A percentile compares a stretch with the other conserved stretches of the same genome.
Evolutionary conservation across 2,113 vertebrate species (phyloP).

Genomic region (Ophiodon elongatus): DNA sequence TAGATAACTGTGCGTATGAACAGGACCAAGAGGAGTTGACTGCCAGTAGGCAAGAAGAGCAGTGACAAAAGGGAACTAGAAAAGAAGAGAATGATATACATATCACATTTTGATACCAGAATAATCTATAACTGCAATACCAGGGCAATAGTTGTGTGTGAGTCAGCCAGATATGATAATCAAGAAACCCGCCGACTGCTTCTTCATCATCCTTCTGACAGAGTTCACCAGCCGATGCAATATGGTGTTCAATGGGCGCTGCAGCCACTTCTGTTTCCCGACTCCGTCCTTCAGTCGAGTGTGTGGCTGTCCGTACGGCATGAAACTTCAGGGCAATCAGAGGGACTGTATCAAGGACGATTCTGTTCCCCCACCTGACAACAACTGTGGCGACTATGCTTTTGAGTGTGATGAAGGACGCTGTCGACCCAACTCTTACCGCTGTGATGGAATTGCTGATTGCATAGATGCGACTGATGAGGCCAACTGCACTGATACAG

Average conservation of each 20-base stretch:
- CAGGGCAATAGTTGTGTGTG: background rate
- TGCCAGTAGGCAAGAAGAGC: too few relatives aligned
- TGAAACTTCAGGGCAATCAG: conserved; percentile 78
- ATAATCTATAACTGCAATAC: background rate
- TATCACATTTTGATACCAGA: background rate
- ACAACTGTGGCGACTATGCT: conserved; percentile 66
- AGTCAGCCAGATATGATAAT: background rate
- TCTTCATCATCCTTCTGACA: conserved; percentile 22
- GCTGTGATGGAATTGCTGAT: conserved; percentile 77
- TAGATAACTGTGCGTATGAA: background rate
- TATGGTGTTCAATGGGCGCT: conserved; percentile 68
- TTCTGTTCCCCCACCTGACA: conserved; percentile 72
- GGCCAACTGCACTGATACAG: conserved; percentile 79
- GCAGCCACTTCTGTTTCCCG: conserved; percentile 85
- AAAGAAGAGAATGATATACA: background rate
- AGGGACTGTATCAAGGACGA: conserved; percentile 80
- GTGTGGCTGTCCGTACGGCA: conserved; percentile 81
- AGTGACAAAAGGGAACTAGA: background rate
- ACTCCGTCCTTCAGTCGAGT: conserved; percentile 65
- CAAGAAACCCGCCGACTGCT: background rate
- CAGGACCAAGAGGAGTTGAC: background rate
- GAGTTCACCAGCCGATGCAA: conserved; percentile 71
- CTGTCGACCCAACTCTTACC: conserved; percentile 74
- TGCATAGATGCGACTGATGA: conserved; percentile 80
- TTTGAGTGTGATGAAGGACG: conserved; percentile 81